These are phyloP conservation scores for Fratercula arctica DNA, from an alignment of 2,797 vertebrate species.

Conservation along the genomic window DNA sequence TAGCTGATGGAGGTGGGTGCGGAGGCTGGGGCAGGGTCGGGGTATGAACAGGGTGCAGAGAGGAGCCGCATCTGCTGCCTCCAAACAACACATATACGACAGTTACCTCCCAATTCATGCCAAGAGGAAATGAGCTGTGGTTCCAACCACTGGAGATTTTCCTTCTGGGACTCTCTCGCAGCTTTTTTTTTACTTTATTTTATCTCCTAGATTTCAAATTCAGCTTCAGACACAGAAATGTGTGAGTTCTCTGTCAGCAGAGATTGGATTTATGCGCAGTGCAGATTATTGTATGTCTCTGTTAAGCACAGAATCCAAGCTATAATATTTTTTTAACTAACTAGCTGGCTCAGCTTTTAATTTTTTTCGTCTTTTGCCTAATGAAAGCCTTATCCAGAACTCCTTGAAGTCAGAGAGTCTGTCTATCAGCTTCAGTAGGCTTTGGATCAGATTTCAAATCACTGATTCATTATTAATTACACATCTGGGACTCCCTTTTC, in stretches of 20 bases:
- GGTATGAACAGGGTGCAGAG: accelerated
- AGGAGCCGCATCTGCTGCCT: background rate
- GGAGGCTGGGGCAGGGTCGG: background rate
- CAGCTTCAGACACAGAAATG: constrained; percentile 36
- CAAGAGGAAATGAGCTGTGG: constrained; percentile 35
- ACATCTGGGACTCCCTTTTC: constrained; percentile 63
- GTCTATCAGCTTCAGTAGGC: constrained; percentile 61
- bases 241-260: constrained; percentile 41
- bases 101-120: background rate
- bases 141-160: constrained; percentile 33
- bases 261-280: constrained; percentile 8
- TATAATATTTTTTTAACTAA: constrained; percentile 51
- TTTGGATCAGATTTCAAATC: constrained; percentile 66
- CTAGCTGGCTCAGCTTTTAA: constrained; percentile 43
- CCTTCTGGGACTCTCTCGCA: background rate
- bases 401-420: constrained; percentile 57
- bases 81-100: background rate
- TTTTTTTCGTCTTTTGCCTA: constrained; percentile 19
- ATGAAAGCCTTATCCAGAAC: constrained; percentile 49
- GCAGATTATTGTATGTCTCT: constrained; percentile 12
- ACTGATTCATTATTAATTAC: constrained; percentile 69
- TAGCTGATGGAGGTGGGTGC: background rate
- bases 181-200: background rate
- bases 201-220: constrained; percentile 53
- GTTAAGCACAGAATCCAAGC: constrained; percentile 14